Base-by-base conservation (phyloP, 2,888 invertebrate species). In the Cryptocheilus praepositus region DNA sequence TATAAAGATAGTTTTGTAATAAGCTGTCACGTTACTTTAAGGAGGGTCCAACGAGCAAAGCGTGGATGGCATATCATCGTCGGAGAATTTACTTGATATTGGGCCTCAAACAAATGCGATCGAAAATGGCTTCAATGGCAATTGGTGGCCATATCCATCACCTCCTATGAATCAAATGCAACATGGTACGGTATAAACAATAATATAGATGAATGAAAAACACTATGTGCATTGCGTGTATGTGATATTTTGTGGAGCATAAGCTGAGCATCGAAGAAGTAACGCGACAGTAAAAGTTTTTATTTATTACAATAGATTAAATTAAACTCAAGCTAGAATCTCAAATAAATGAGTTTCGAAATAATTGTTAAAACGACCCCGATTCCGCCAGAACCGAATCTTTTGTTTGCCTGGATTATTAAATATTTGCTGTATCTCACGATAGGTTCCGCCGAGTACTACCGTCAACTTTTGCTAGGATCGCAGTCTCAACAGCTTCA, bases 401-500 rank as follows among this genome's bases (percentile, higher is more conserved):
- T 36, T 7, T 11, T 7, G 13, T 11, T 1, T 36, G 3, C 11
- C 16, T 36, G 11, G 36, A 3, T 25, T 8, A 46, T 25, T n/a
- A 4, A 16, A 60, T 28, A 22, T n/a, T 36, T 11, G 13, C 36
- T 8, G 11, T 36, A 36, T 11, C 5, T 56, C 44, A 44, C 43
- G 2, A 44, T 21, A 63, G 85, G 81, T 58, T 84, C 85, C 28
- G 73, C 84, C 11, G 88, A 88, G 67, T 87, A 87, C 70, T 88
- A 88, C 76, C 85, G 83, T 44, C 88, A 88, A 67, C 71, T 88
- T 55, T 71, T 88, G 65, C 76, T 88, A 71, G 82, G 84, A 36
- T 88, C 88, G 52, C 88, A 88, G 80, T 81, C 88, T 56, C 85
- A 78, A 49, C 86, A 88, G 62, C 75, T 88, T 21, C 93, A 93